Base-by-base conservation (phyloP, 2,113 vertebrate genomes). In the Mormyrus lacerda region DNA sequence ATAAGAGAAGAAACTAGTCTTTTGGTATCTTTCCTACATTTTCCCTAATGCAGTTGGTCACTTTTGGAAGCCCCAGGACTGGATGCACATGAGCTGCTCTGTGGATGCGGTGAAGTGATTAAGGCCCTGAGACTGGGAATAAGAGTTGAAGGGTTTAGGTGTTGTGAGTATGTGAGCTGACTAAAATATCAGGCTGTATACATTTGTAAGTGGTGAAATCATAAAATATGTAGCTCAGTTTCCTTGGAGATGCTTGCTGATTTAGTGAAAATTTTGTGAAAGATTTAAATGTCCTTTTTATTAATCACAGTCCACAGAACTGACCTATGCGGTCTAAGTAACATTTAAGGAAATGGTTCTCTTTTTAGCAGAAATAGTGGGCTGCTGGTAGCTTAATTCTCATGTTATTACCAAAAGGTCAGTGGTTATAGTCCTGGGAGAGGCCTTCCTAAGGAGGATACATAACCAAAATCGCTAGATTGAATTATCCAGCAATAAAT, bases 401-500 rank as follows among this genome's bases (percentile, higher is more conserved):
- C 35, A 19, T 79, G 31, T 79, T 79, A 79, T 79, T 79, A 79
- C 83, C 44, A 85, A 85, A 85, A 85, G 21, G 83, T 50, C 83
- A 85, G 44, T 47, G 21, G 83, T 27, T 50, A 27, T 27, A 50
- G n/a, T 85, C 83, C 44, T n/a, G 8, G 21, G 44, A 85, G 44
- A 48, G 24, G 44, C 45, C 47, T 85, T 48, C 44, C 24, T 85
- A 45, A 48, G 83, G 44, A 85, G 48, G 45, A 50, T 48, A 50
- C 47, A 48, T 85, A 85, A 50, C 83, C 21, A 1, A 50, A 48
- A 48, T 85, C 44, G 10, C 83, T 50, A 15, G n/a, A 47, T 11
- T 85, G 47, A 85, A 85, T 48, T 85, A 50, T 47, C 21, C n/a
- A 85, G 83, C 83, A 85, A 85, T 48, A 85, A 48, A 85, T 85